Base-by-base conservation (phyloP, 2,113 vertebrate species). In the Dasyornis broadbenti region DNA sequence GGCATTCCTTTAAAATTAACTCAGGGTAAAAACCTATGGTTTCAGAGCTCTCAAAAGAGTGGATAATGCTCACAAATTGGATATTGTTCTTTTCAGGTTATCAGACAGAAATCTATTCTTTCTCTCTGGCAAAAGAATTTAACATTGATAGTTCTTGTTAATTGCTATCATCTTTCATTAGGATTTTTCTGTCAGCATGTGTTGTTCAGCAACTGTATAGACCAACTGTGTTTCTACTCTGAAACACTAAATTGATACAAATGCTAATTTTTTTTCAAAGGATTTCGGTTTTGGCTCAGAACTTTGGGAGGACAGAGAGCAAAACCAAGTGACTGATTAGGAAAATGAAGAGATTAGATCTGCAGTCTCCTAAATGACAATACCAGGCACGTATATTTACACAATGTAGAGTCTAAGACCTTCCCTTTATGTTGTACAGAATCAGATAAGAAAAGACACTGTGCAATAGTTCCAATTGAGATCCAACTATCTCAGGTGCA, bases 131-230 rank as follows among this genome's bases (percentile, higher is more conserved):
- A 69, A 64, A 71, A 39, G 24, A 83, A 64, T 92, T 94, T 57
- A 92, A 54, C 72, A 33, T 63, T 73, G 52, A 60, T 91, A 86
- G 68, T 60, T 92, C 57, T 37, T 59, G 63, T 86, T 95, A 96
- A 94, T 93, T 93, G 76, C 76, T 90, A 61, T 88, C 76, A 90
- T 90, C 52, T 81, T 96, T 93, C 90, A 93, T 73, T 78, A 83
- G 68, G 76, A 66, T 72, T 88, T 90, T 87, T 84, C 78, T 87
- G 82, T 82, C 69, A 87, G 61, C 28, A 24, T 88, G 33, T 65
- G 73, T 78, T 92, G 53, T 73, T 80, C 76, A 82, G 82, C 69
- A 84, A 44, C 65, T 90, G 39, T 82, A 90, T 71, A 72, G 82
- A 94, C 54, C 49, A 86, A 93, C 39, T 70, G 37, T 57, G 39